Evolutionary conservation across 2,797 vertebrate species (phyloP).

Genomic region (Lophotriccus pileatus): DNA sequence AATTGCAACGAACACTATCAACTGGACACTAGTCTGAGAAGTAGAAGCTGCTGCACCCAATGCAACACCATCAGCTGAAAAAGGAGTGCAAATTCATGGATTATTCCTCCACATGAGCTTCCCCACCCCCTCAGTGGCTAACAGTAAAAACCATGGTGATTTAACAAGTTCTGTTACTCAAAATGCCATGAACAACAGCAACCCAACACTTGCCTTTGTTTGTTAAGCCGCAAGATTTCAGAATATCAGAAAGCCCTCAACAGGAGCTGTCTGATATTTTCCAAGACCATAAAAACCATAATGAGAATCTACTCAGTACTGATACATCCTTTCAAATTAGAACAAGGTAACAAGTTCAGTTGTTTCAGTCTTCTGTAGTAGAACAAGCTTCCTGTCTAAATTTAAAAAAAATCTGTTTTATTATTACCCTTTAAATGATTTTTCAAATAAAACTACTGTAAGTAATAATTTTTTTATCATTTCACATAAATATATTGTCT

Average conservation of each 20-base stretch:
- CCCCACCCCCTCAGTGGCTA: neutral
- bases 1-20: conserved; percentile 99
- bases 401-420: neutral
- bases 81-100: neutral
- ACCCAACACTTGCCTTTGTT: neutral
- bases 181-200: neutral
- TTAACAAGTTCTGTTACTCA: neutral
- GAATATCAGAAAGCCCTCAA: neutral
- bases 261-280: neutral
- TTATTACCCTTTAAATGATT: neutral
- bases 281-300: neutral
- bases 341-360: neutral
- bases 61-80: conserved; percentile 93
- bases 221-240: neutral
- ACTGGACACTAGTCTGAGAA: conserved; percentile 96
- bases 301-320: neutral
- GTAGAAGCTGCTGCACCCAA: conserved; percentile 97
- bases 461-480: neutral
- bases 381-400: neutral
- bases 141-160: neutral
- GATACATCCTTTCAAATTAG: neutral
- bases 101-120: neutral
- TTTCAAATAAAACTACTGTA: neutral
- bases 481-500: neutral
- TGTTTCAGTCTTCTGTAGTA: neutral